Evolutionary conservation across 2,797 vertebrate genomes (phyloP), one percentile per base, ranked within the genome.

Genomic region (Anguilla megastoma): DNA sequence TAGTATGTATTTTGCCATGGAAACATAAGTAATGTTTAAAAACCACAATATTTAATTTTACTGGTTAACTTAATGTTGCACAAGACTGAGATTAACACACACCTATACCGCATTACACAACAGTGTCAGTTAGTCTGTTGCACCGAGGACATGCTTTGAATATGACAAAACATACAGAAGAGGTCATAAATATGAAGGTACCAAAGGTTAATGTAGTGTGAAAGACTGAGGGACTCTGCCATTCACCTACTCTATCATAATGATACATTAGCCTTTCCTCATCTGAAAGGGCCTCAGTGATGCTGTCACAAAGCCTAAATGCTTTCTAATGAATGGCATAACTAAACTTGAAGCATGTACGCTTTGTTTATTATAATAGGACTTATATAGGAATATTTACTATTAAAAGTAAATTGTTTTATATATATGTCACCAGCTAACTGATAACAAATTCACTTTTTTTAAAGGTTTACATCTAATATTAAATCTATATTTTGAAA

Each of bases 191-290:
- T 96, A 96, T 93, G 93, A 89, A 90, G 90, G 94, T 95, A 96
- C 92, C 95, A 96, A 96, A 96, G 96, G 95, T 96, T 97, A 97
- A 96, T 96, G 96, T 95, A 95, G 94, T 96, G 95, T 96, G 95
- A 94, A 95, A 90, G 91, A 94, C 95, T 95, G 94, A 95, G 94
- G 95, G 96, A 95, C 94, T 94, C 93, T 92, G 93, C 89, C 41
- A 94, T 91, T 94, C 95, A 94, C 95, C 94, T 95, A 94, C 94
- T 95, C 93, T 93, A 95, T 96, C 95, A 95, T 95, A 91, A 95
- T 95, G 94, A 96, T 96, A 93, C 93, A 96, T 95, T 94, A 94
- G 93, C 89, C 89, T 91, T 91, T 94, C 93, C 93, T 93, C 93
- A 85, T 85, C 56, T 87, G 91, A 92, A 92, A 92, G 90, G 91